Percentiles rank a stretch among this genome's conserved stretches.
phyloP scores from a whole-genome alignment of 2,113 vertebrate genomes.

The human (Homo sapiens) region GRCh38 chr4:183256001-183256500 shows the following conservation, averaged over 20 bases:
- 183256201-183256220: not conserved
- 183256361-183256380: not conserved
- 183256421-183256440: not conserved
- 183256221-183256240: not conserved
- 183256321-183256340: not conserved
- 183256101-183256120: not conserved
- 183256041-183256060: not conserved
- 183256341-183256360: rapidly evolving
- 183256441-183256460: no score
- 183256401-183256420: no score
- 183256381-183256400: not conserved
- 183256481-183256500: not conserved
- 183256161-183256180: not conserved
- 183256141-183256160: not conserved
- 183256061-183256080: not conserved
- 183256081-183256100: not conserved
- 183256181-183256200: not conserved
- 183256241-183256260: not conserved
- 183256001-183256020: not conserved
- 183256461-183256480: not conserved
- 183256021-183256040: not conserved
- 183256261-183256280: not conserved
- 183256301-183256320: no score
- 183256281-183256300: no score
- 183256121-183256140: not conserved